A percentile compares a stretch with the other conserved stretches of the same genome.
Conservation (phyloP, 2,113 vertebrate genomes). For the Sinocyclocheilus rhinocerous region DNA sequence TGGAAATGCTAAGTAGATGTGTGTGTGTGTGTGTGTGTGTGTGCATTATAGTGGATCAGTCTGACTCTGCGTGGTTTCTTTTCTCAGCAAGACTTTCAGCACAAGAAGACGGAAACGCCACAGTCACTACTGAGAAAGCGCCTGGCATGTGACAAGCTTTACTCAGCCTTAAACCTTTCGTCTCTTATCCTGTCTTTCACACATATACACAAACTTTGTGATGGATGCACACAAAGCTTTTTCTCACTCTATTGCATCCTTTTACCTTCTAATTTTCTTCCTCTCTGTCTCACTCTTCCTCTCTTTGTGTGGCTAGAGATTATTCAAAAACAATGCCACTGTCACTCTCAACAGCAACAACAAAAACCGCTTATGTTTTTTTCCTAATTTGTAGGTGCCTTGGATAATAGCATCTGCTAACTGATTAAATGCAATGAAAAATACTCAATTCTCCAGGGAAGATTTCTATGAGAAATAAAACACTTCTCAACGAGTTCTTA, state of each 20-base stretch:
- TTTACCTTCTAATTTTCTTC: background rate
- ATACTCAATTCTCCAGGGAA: background rate
- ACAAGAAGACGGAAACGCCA: background rate
- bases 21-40: background rate
- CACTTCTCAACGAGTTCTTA: background rate
- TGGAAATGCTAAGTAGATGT: slow-evolving; percentile 37
- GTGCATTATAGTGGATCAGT: background rate
- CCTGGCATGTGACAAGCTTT: background rate
- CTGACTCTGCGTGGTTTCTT: background rate
- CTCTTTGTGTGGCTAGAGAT: background rate
- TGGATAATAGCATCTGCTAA: slow-evolving; percentile 12
- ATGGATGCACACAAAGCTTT: background rate
- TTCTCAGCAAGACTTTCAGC: background rate
- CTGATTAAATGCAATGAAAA: background rate
- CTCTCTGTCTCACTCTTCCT: background rate
- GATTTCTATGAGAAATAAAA: background rate
- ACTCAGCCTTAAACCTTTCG: slow-evolving; percentile 21
- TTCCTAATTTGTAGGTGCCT: background rate
- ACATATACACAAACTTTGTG: slow-evolving; percentile 18
- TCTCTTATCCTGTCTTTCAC: slow-evolving; percentile 2
- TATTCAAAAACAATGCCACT: slow-evolving; percentile 15
- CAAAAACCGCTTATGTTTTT: background rate
- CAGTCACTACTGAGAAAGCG: background rate
- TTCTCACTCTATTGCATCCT: background rate
- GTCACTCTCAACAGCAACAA: slow-evolving; percentile 26